Conservation (phyloP, 2,113 vertebrate species). For the Nothocercus julius region DNA sequence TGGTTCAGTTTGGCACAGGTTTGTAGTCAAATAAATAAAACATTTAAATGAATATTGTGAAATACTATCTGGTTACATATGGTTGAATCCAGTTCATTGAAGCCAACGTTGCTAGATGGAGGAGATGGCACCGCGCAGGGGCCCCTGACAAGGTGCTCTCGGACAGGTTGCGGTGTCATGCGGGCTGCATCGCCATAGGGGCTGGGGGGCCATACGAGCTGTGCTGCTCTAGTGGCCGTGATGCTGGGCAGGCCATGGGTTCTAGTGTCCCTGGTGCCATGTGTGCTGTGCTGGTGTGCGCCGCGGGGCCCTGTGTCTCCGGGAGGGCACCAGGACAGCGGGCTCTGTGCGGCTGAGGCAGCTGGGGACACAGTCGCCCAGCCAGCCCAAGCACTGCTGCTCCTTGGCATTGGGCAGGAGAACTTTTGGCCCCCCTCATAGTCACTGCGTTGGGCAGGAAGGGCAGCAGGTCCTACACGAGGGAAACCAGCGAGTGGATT, state of each 20-base stretch:
- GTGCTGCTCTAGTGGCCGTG: background rate
- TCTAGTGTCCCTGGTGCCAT: background rate
- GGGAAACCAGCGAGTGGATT: background rate
- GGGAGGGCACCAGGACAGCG: background rate
- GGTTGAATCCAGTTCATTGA: background rate
- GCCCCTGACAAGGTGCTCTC: fast-evolving
- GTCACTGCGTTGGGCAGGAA: fast-evolving
- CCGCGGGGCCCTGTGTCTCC: background rate
- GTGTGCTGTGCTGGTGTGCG: background rate
- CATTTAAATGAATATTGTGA: fast-evolving
- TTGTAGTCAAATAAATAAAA: background rate
- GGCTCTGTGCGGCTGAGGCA: background rate
- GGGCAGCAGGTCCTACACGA: background rate
- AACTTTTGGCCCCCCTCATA: background rate
- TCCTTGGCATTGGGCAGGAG: background rate
- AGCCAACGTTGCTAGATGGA: background rate
- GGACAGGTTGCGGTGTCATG: background rate
- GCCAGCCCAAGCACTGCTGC: background rate
- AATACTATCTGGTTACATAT: fast-evolving
- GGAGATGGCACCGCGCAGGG: fast-evolving
- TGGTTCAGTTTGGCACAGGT: background rate
- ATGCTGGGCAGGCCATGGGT: background rate
- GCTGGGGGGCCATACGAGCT: too few relatives aligned
- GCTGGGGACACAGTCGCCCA: fast-evolving
- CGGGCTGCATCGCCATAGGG: background rate